phyloP scores from a whole-genome alignment of 2,113 vertebrate species.

The Aviceda subcristata region DNA sequence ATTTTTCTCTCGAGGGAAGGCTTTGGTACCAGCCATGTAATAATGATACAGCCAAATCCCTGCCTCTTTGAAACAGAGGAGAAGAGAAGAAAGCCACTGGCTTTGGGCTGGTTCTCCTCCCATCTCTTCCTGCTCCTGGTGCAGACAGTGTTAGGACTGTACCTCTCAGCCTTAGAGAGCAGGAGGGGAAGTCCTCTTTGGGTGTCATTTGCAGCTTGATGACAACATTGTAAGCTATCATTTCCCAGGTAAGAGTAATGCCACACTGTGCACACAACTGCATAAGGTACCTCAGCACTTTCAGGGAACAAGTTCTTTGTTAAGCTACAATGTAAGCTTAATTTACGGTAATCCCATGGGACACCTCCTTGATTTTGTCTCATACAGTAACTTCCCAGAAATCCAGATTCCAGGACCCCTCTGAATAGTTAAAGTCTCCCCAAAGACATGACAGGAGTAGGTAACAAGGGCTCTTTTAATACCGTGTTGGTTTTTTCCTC shows the following conservation, averaged over 20 bases:
- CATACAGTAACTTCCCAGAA: not conserved
- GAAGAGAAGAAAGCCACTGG: not conserved
- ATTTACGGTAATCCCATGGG: not conserved
- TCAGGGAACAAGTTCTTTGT: not conserved
- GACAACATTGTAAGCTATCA: not conserved
- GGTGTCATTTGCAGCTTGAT: not conserved
- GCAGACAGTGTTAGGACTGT: not conserved
- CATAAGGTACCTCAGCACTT: not conserved
- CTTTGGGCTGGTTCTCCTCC: not conserved
- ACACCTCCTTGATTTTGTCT: not conserved
- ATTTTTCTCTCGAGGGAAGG: not conserved
- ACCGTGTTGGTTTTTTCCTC: fast-evolving
- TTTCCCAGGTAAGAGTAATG: not conserved
- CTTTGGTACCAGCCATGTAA: not conserved
- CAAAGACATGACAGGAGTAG: not conserved
- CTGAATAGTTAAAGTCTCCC: not conserved
- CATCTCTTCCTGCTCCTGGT: not conserved
- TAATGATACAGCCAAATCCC: not conserved
- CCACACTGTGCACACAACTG: not conserved
- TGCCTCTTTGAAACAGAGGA: not conserved
- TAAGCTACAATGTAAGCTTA: not conserved
- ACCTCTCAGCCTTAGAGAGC: not conserved
- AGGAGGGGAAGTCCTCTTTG: not conserved
- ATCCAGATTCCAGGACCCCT: not conserved
- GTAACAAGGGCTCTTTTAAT: not conserved